Percentiles rank a stretch among this genome's conserved stretches.
Conservation (phyloP, 2,888 invertebrate species). For the Pomacea canaliculata region DNA sequence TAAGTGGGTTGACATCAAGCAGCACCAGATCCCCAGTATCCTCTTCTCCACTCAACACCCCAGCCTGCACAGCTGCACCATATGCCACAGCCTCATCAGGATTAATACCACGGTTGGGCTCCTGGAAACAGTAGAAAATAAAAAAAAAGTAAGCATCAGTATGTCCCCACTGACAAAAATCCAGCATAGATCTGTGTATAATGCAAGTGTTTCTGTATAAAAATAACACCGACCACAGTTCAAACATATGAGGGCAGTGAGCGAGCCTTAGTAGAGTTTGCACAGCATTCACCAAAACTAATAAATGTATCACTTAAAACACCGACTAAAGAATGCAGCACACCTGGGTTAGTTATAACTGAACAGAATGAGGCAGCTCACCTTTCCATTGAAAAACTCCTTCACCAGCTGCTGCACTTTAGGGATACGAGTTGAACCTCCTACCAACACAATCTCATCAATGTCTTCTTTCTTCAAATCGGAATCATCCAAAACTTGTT, state of each 20-base stretch:
- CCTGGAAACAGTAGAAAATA: slow-evolving; percentile 73
- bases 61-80: slow-evolving; percentile 98
- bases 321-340: too few species aligned
- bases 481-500: slow-evolving; percentile 97
- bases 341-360: background rate
- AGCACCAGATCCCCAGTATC: slow-evolving; percentile 94
- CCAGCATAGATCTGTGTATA: too few species aligned
- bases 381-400: slow-evolving; percentile 89
- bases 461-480: slow-evolving; percentile 98
- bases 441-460: slow-evolving; percentile 98
- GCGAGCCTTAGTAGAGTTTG: too few species aligned
- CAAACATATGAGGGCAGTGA: too few species aligned
- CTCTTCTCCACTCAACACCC: slow-evolving; percentile 96
- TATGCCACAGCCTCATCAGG: slow-evolving; percentile 99
- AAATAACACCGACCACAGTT: too few species aligned
- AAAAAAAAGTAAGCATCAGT: too few species aligned
- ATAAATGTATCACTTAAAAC: too few species aligned
- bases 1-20: slow-evolving; percentile 97
- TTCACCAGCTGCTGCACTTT: slow-evolving; percentile 82
- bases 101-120: slow-evolving; percentile 97
- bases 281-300: too few species aligned
- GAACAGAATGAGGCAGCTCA: slow-evolving; percentile 29
- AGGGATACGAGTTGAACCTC: slow-evolving; percentile 99
- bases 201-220: too few species aligned
- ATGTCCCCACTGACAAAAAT: too few species aligned